Base-by-base conservation (phyloP, 2,888 invertebrate genomes). In the Atrina japonica region DNA sequence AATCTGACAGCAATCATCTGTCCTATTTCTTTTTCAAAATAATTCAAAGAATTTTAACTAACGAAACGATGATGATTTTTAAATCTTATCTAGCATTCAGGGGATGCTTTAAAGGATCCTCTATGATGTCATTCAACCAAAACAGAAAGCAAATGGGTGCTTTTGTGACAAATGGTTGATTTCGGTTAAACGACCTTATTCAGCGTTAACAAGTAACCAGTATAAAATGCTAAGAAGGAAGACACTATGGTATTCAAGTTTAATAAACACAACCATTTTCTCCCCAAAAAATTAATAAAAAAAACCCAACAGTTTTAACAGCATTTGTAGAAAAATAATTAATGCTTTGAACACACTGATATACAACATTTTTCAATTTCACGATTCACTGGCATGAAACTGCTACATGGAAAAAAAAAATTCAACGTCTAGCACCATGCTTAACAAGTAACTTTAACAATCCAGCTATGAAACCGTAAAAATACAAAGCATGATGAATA, bases 321-420 rank as follows among this genome's bases (percentile, higher is more conserved):
- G 64, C 50, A 49, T 53, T 53, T 53, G 64, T 67, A 67, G 60
- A 67, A 67, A 67, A 67, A 67, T 67, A 67, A 58, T 60, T 30
- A 52, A 67, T 67, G 60, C 60, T 67, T 60, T 66, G 66, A 66
- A 66, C 66, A 66, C 66, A 58, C 61, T 61, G 49, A 61, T 49
- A 49, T 66, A 52, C 53, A 67, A 59, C 41, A 41, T 35, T 7
- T 35, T 35, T 35, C 35, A 35, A 35, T 27, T 11, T 47, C 29
- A 35, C 25, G 18, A 41, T 18, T 41, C 61, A 63, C 50, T 69
- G 47, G 52, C 47, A 45, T 23, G 40, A 72, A 64, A 45, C 45
- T 56, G 67, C 58, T 49, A 35, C 59, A 53, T 70, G 60, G 61
- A 59, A 59, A 47, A 41, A 70, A 59, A 65, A 52, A 64, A 27